Percentiles rank a stretch among this genome's conserved stretches.
Conservation (phyloP, 1,140 invertebrate genomes). For the Pseudomyrmex sp. region DNA sequence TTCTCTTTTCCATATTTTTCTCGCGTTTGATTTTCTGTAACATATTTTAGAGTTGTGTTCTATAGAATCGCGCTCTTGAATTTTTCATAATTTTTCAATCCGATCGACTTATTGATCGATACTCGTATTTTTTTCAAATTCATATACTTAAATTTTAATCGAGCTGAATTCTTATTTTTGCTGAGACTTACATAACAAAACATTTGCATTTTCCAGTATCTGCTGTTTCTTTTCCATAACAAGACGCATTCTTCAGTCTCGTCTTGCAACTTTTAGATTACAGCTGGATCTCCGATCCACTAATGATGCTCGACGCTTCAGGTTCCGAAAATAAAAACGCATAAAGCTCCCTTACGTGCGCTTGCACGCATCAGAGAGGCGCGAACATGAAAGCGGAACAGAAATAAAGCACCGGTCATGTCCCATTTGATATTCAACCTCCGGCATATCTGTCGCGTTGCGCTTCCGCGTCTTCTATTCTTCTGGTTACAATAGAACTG, state of each 20-base stretch:
- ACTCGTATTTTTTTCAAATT: neutral
- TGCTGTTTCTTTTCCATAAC: slow-evolving; percentile 9
- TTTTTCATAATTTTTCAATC: too few relatives aligned
- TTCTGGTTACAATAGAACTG: slow-evolving; percentile 73
- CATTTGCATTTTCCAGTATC: slow-evolving; percentile 12
- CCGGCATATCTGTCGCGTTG: slow-evolving; percentile 72
- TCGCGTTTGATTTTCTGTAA: neutral
- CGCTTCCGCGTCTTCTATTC: slow-evolving; percentile 72
- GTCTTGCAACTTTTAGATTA: neutral
- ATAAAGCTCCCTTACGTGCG: slow-evolving; percentile 1
- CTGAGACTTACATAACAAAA: slow-evolving; percentile 16
- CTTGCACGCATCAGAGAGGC: slow-evolving; percentile 16
- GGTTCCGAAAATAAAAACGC: neutral
- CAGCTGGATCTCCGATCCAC: slow-evolving; percentile 18
- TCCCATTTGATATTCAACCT: slow-evolving; percentile 77
- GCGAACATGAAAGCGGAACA: slow-evolving; percentile 64
- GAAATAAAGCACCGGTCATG: slow-evolving; percentile 74
- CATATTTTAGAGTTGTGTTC: too few relatives aligned
- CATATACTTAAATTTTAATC: too few relatives aligned
- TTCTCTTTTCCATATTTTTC: neutral
- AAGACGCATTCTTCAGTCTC: neutral
- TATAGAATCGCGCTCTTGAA: too few relatives aligned
- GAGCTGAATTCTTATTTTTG: too few relatives aligned
- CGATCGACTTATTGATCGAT: too few relatives aligned
- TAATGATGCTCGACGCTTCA: slow-evolving; percentile 27